These are phyloP conservation scores for Salvelinus alpinus DNA, from an alignment of 2,113 vertebrate genomes.

Conservation along the genomic window DNA sequence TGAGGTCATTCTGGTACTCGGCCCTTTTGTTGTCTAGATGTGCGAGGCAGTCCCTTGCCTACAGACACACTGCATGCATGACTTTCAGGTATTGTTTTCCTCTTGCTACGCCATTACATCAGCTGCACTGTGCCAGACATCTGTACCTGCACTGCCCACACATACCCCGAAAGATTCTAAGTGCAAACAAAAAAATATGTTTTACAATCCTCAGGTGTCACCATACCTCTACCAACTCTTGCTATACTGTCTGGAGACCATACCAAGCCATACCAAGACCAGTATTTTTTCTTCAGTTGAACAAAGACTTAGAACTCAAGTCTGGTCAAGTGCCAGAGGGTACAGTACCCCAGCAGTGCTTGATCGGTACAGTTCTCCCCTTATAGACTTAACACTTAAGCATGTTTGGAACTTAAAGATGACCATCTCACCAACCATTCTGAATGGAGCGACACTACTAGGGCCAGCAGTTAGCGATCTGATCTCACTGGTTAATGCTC, in stretches of 20 bases:
- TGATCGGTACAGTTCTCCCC: background rate
- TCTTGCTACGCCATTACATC: slow-evolving; percentile 54
- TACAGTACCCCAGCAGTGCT: no score
- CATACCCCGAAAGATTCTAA: background rate
- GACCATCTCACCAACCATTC: slow-evolving; percentile 11
- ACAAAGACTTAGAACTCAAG: no score
- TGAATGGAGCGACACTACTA: slow-evolving; percentile 13
- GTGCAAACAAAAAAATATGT: background rate
- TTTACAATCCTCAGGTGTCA: background rate
- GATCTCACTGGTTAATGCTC: slow-evolving; percentile 31
- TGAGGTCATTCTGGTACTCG: slow-evolving; percentile 34
- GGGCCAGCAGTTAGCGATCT: slow-evolving; percentile 14
- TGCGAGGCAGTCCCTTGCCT: slow-evolving; percentile 7
- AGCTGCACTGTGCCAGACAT: slow-evolving; percentile 39
- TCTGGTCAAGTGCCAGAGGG: no score
- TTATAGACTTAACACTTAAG: background rate
- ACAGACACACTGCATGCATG: slow-evolving; percentile 27
- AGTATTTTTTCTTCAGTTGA: no score
- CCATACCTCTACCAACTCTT: background rate
- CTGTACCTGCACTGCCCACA: slow-evolving; percentile 5
- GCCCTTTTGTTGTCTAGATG: slow-evolving; percentile 36
- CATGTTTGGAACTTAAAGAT: background rate
- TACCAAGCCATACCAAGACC: background rate
- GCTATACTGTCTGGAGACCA: background rate
- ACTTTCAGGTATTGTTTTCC: slow-evolving; percentile 54